phyloP scores from a whole-genome alignment of 2,888 invertebrate genomes.

The Rotaria sp. region DNA sequence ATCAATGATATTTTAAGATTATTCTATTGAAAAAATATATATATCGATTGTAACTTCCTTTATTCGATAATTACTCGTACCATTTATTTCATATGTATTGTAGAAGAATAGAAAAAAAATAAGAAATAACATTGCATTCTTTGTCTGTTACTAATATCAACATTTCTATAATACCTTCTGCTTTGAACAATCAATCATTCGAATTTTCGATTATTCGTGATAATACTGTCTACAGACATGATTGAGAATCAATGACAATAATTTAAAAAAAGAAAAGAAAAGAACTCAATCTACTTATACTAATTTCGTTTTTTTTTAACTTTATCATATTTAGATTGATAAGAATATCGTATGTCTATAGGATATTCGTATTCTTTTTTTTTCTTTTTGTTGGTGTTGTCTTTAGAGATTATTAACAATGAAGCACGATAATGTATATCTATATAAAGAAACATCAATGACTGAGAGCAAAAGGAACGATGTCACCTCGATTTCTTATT shows the following conservation, averaged over 20 bases:
- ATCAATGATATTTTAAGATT: background rate
- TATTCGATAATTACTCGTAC: background rate
- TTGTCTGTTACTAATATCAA: background rate
- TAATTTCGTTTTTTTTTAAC: background rate
- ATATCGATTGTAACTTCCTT: background rate
- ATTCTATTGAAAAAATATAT: background rate
- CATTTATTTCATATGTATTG: background rate
- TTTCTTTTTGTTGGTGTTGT: background rate
- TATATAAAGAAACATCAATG: background rate
- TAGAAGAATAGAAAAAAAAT: background rate
- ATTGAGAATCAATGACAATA: background rate
- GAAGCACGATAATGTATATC: background rate
- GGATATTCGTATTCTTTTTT: too few relatives aligned
- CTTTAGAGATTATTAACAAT: background rate
- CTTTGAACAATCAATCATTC: background rate
- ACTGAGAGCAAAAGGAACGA: background rate
- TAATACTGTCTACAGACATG: background rate
- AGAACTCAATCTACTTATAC: background rate
- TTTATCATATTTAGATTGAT: background rate
- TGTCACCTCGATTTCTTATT: background rate
- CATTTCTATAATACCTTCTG: background rate
- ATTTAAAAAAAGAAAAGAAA: too few relatives aligned
- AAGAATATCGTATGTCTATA: background rate
- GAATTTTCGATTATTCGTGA: background rate
- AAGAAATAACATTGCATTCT: too few relatives aligned